A percentile compares a stretch with the other conserved stretches of the same genome.
Conservation (phyloP, 30 jellyfish, hydroid and myxozoan genomes). For the Turritopsis dohrnii region DNA sequence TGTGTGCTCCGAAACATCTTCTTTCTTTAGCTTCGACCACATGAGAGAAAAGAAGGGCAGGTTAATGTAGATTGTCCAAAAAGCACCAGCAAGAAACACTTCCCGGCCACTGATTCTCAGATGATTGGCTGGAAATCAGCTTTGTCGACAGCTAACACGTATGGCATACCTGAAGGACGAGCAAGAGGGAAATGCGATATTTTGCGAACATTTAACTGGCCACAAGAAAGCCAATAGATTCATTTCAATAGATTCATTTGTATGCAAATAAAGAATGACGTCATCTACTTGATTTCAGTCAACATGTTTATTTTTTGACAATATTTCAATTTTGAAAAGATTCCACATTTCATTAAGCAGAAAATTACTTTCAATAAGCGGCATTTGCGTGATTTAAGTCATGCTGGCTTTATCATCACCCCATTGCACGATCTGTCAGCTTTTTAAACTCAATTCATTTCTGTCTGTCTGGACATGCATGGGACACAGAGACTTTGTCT, state of each 20-base stretch:
- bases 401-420: background rate
- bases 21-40: background rate
- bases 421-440: too few species aligned
- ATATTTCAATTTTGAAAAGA: background rate
- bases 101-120: constrained; percentile 73
- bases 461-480: too few species aligned
- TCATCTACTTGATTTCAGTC: too few species aligned
- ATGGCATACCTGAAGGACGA: constrained; percentile 73
- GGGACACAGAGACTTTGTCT: too few species aligned
- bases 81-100: constrained; percentile 27
- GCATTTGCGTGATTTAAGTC: background rate
- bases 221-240: constrained; percentile 68
- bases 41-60: constrained; percentile 7
- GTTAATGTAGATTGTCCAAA: background rate
- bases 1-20: too few species aligned
- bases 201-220: constrained; percentile 77
- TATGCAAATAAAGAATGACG: too few species aligned
- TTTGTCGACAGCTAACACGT: constrained; percentile 27
- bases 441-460: too few species aligned
- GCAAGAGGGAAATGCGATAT: constrained; percentile 87
- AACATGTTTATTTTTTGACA: too few species aligned
- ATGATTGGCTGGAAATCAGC: constrained; percentile 95
- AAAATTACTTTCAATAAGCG: background rate
- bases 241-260: too few species aligned
- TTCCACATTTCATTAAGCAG: background rate